These are phyloP conservation scores for Patiria miniata DNA, from an alignment of 35 echinoderm and acorn worm species.

Conservation along the genomic window DNA sequence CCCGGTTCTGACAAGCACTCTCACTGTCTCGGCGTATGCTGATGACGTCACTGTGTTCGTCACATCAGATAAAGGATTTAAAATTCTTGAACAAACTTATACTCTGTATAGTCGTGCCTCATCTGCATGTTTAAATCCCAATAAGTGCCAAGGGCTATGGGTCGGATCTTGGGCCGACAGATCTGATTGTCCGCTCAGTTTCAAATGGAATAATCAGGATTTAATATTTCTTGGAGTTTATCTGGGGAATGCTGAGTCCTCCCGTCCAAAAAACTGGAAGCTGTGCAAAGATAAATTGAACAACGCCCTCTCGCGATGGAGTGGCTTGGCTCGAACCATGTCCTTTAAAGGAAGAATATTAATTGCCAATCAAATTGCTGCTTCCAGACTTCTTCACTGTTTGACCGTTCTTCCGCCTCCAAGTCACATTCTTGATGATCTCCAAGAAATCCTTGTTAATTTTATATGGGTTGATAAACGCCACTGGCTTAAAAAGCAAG, in stretches of 20 bases:
- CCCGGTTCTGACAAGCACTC: background rate
- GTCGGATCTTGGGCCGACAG: background rate
- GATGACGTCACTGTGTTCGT: background rate
- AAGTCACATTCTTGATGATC: background rate
- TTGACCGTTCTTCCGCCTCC: slow-evolving; percentile 14
- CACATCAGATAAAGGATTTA: background rate
- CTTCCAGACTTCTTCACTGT: slow-evolving; percentile 29
- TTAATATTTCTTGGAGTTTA: slow-evolving; percentile 16
- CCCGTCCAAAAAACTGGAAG: background rate
- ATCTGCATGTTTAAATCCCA: background rate
- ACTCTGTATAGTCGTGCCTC: background rate
- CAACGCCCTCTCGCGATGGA: background rate
- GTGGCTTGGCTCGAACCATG: slow-evolving; percentile 13
- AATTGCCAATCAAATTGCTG: slow-evolving; percentile 43
- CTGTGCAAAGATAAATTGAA: background rate
- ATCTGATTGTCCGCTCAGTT: slow-evolving; percentile 22
- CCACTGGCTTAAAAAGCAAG: background rate
- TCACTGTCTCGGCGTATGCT: slow-evolving; percentile 15
- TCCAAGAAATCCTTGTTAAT: background rate
- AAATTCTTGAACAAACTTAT: background rate
- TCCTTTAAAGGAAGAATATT: no score
- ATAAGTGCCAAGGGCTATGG: background rate
- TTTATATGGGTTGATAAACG: slow-evolving; percentile 11
- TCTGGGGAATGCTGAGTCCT: slow-evolving; percentile 13
- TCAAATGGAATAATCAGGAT: slow-evolving; percentile 7